Evolutionary conservation across 2,888 invertebrate genomes (phyloP), one percentile per base, ranked within the genome.

Genomic region (Leptopilina drosophilae): DNA sequence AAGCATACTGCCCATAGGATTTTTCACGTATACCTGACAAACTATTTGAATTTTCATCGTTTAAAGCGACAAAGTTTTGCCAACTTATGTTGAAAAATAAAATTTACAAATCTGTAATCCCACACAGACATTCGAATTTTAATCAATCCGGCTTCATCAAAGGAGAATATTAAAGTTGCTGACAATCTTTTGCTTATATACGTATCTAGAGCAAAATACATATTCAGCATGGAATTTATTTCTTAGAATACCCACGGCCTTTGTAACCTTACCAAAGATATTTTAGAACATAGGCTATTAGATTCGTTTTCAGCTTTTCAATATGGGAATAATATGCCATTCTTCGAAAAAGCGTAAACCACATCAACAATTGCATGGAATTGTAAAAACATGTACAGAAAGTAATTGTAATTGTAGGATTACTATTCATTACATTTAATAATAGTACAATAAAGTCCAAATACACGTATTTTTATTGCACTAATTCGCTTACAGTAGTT

Each of bases 321-420:
- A 1, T 81, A 77, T 64, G 82, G 81, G 53, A 82, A 82, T 46
- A 81, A 79, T 66, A 82, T 82, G 75, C 80, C 53, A 26, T 66
- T 26, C 78, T 80, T 77, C 9, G 42, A 65, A 33, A 77, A 78
- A 78, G 26, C 65, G 78, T 11, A 82, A 82, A 75, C 77, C 76
- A 15, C 9, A 73, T 49, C 66, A 75, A 46, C 78, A 76, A 64
- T 59, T 81, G 8, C 77, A 78, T 49, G 78, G 78, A 64, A 78
- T 82, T 49, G 15, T 14, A 12, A 78, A 76, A 7, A 76, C 66
- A 33, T 20, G 46, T 42, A 46, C 26, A 62, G n/a, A n/a, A n/a
- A n/a, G n/a, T n/a, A n/a, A n/a, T n/a, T n/a, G n/a, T n/a, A n/a
- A n/a, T n/a, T n/a, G n/a, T n/a, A n/a, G n/a, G n/a, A n/a, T n/a